Evolutionary conservation across 2,797 vertebrate species (phyloP), one percentile per base, ranked within the genome.

Genomic region (Sitta carolinensis): DNA sequence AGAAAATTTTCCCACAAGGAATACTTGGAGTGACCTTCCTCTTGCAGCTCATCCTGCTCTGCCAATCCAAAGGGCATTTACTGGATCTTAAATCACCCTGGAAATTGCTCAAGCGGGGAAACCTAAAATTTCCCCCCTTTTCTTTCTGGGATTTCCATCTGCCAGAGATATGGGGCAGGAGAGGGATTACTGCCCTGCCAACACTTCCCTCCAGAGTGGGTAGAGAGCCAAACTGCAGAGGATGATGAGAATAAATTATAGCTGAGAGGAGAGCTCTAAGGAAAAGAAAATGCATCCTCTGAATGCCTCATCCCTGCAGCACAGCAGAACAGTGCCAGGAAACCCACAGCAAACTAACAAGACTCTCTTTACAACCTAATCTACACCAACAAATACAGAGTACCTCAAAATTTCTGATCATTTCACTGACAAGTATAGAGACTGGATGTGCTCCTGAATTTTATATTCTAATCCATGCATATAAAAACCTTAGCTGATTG

Each of bases 201-300:
- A 67, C 86, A 85, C 70, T 87, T 92, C 64, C 38, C 78, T 94
- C 61, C 86, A 25, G 42, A 89, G 78, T 61, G 64, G 84, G 84
- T 94, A 87, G 74, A 30, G 64, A 95, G 86, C 84, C 92, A 94
- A 95, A 80, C 64, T 96, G 90, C 92, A 93, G 84, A 92, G 90
- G 81, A 89, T 40, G 72, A 84, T 74, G 51, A 92, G 89, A 96
- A 88, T 93, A 90, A 93, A 91, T 95, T 85, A 92, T n/a, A 90
- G 68, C 92, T 68, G 68, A 90, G 62, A 72, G 40, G 32, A 91
- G 67, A 84, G 63, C 63, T 94, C 74, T 50, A 80, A 89, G 52
- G 84, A 82, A 87, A 57, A 47, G 61, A 82, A 86, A 95, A 89
- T 1, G 7, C 30, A 93, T 87, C 68, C 73, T 74, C 84, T 1